Evolutionary conservation across 2,797 vertebrate species (phyloP), one percentile per base, ranked within the genome.

Genomic region (Xenentodon cancila): DNA sequence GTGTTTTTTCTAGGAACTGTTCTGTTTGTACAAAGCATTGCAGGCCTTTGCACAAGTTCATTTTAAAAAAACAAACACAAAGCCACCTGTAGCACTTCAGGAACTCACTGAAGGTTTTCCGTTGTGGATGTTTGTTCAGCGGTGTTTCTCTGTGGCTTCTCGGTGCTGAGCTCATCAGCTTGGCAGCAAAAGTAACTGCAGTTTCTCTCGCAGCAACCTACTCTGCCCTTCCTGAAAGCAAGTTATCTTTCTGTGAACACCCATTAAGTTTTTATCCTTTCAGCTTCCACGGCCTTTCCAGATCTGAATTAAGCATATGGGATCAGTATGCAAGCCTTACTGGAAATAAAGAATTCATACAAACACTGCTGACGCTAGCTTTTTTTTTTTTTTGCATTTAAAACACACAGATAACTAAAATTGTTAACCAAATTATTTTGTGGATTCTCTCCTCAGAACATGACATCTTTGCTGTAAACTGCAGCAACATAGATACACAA

Each of bases 191-290:
- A 54, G 59, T 69, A 64, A 59, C 16, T 70, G 34, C 45, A 67
- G 2, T 37, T 53, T 66, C 61, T 73, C 48, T 66, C 51, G 49
- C 27, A 51, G 40, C 42, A 21, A 34, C 18, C 61, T 5, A 25
- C 68, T 49, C 63, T 48, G 51, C 59, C 73, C 47, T 83, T 79
- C 66, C 66, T 77, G 68, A 76, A 84, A 77, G 42, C 47, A 53
- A 68, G 71, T 80, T 53, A 61, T 64, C 53, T 67, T 82, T 77
- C 80, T 63, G 25, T 53, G 75, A 84, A 86, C 48, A 59, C 58
- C 49, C 30, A 12, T 75, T 62, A 54, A 37, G 52, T 71, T 60
- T 56, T 46, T 40, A 37, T 46, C 63, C 68, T 7, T 15, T 47
- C 34, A 17, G 40, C 50, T 73, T 74, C 42, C 37, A 18, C 12